A percentile compares a stretch with the other conserved stretches of the same genome.
phyloP scores from a whole-genome alignment of 2,113 vertebrate species.

The Nanorana parkeri region DNA sequence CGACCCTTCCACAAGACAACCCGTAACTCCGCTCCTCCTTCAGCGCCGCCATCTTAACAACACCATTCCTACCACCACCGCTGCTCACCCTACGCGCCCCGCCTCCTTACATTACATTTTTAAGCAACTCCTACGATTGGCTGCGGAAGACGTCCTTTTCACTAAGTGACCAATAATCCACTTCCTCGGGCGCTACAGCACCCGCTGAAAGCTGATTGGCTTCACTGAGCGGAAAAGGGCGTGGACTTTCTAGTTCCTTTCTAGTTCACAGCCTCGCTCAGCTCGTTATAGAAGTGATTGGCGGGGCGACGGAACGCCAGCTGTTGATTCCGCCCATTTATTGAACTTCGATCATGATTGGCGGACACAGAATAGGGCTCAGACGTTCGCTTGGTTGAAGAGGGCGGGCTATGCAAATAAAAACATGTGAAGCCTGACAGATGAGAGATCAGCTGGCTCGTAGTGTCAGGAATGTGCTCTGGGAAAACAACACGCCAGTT shows the following conservation, averaged over 20 bases:
- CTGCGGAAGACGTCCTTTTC: background rate
- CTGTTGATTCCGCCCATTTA: background rate
- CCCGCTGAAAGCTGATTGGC: background rate
- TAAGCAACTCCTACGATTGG: background rate
- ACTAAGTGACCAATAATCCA: background rate
- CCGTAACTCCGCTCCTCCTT: constrained; percentile 94
- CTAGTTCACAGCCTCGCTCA: background rate
- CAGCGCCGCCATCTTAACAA: constrained; percentile 97
- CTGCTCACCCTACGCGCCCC: background rate
- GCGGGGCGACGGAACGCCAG: background rate
- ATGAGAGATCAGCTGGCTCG: background rate
- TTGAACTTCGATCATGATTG: background rate
- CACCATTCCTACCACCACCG: constrained; percentile 77
- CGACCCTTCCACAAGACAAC: constrained; percentile 94
- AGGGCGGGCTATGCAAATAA: background rate
- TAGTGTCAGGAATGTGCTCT: background rate
- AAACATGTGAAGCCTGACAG: constrained; percentile 20
- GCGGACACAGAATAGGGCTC: background rate
- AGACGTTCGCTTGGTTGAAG: too few species aligned
- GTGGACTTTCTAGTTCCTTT: background rate
- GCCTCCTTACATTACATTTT: constrained; percentile 22
- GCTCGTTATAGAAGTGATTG: background rate
- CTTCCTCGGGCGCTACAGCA: background rate
- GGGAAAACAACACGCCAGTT: too few species aligned
- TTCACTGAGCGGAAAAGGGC: background rate